Base-by-base conservation (phyloP, 2,113 vertebrate genomes). In the Myiopsitta monachus region DNA sequence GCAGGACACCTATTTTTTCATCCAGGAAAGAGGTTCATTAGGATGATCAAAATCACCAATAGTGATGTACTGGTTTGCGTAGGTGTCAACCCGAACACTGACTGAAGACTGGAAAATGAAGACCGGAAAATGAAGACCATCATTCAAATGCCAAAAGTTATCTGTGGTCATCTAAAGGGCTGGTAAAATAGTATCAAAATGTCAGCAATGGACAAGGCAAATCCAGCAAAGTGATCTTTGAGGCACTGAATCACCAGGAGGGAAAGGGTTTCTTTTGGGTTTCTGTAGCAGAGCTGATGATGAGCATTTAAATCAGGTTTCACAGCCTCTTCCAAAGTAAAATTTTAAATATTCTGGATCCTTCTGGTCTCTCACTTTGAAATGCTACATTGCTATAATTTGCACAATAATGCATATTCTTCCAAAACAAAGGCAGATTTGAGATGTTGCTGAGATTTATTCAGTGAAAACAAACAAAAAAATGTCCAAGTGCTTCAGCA, bases 371-470 rank as follows among this genome's bases (percentile, higher is more conserved):
- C 19, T 73, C 28, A 33, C 22, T 54, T 8, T 24, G 13, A 27
- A 14, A 24, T 2, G 15, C 18, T 16, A 7, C 13, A 6, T 3
- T n/a, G 24, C 31, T 31, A 7, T 68, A 31, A 55, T 21, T 30
- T 51, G 43, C 10, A 15, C 5, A 14, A 57, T 4, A 57, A 68
- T 0, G 4, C 14, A 8, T 3, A 4, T 2, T 36, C 19, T 61
- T 41, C 28, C 46, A 74, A 77, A 75, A 46, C 5, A 67, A n/a
- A 39, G 26, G 12, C 24, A 79, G 52, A 12, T 33, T 31, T n/a
- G 14, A 30, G 55, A 52, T 10, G 33, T 3, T 7, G 2, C 17
- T 30, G 19, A 23, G 38, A 90, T 38, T 59, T 44, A 39, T 70
- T 84, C 57, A 8, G 39, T 10, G 27, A 24, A n/a, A 59, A 59